These are phyloP conservation scores for Hylia prasina DNA, from an alignment of 2,113 vertebrate genomes.

Conservation along the genomic window DNA sequence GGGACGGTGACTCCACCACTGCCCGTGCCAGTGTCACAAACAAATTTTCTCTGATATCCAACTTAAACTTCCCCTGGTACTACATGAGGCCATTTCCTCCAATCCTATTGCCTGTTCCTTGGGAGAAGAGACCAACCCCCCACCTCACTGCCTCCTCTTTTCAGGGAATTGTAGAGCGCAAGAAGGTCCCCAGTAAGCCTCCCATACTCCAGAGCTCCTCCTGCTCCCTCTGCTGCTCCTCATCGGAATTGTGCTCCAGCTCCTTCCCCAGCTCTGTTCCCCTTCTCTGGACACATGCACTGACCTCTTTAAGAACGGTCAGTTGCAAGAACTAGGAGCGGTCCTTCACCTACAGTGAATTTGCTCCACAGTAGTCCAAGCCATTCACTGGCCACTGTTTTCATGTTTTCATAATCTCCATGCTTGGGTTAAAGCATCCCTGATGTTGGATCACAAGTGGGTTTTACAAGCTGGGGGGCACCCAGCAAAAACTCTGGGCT, in stretches of 20 bases:
- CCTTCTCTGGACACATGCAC: background rate
- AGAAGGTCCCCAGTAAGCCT: background rate
- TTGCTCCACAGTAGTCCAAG: fast-evolving
- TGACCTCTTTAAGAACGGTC: background rate
- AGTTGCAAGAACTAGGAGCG: background rate
- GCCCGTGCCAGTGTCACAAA: background rate
- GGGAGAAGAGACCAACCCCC: background rate
- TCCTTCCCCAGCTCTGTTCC: background rate
- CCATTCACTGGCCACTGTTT: background rate
- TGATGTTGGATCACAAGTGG: background rate
- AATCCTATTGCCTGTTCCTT: background rate
- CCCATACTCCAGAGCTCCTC: background rate
- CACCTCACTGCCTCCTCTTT: background rate
- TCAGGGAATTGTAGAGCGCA: background rate
- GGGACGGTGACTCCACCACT: background rate
- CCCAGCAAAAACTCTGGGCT: background rate
- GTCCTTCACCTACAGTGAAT: background rate
- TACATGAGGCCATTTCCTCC: background rate
- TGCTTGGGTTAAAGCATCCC: background rate
- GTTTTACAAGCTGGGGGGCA: background rate
- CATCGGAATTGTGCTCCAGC: background rate
- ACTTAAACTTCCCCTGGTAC: background rate
- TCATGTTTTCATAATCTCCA: fast-evolving
- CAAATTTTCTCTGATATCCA: background rate
- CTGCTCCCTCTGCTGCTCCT: background rate